phyloP scores from a whole-genome alignment of 2,113 vertebrate species.

The Megalops atlanticus region DNA sequence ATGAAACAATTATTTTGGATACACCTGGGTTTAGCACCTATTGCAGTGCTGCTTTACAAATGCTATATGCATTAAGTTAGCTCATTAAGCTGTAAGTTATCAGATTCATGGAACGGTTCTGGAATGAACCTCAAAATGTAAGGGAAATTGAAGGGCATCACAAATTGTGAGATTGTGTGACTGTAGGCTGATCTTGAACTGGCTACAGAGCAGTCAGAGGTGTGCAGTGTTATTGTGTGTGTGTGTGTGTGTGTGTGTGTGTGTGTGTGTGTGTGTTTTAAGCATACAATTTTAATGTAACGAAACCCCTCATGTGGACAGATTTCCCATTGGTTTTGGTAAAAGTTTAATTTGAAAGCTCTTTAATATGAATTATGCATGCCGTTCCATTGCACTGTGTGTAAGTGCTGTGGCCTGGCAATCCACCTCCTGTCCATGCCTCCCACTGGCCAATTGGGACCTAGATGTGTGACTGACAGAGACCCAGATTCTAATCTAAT shows the following conservation, averaged over 20 bases:
- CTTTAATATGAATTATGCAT: conserved; percentile 37
- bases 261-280: neutral
- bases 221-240: neutral
- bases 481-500: neutral
- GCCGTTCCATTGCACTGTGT: conserved; percentile 16
- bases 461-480: too few species aligned
- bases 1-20: neutral
- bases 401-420: conserved; percentile 38
- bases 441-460: neutral
- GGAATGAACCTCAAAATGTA: neutral
- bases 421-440: neutral
- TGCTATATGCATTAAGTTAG: neutral
- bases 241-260: neutral
- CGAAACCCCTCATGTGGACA: conserved; percentile 6
- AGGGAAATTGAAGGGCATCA: conserved; percentile 16
- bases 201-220: neutral
- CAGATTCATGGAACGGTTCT: neutral
- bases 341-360: conserved; percentile 39
- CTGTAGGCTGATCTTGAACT: conserved; percentile 20
- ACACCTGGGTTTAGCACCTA: neutral
- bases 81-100: neutral
- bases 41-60: neutral
- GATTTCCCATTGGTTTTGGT: conserved; percentile 6
- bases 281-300: neutral
- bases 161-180: conserved; percentile 16